Base-by-base conservation (phyloP, 2,888 invertebrate genomes). In the Scotopteryx bipunctaria region DNA sequence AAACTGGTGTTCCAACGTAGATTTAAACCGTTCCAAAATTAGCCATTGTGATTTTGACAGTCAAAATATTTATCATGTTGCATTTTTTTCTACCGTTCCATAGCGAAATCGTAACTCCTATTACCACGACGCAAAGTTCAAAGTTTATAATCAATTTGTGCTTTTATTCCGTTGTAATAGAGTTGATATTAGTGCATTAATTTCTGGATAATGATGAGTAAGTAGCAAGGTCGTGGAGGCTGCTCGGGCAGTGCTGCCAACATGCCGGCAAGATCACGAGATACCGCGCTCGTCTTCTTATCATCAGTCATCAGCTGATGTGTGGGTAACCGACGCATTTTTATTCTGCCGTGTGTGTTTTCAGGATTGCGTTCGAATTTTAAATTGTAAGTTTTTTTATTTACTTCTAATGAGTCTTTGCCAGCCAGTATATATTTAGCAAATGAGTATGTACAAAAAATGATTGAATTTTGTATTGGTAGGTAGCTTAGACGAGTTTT, bases 211-310 rank as follows among this genome's bases (percentile, higher is more conserved):
- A 52, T 64, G 71, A 75, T 73, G 74, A 71, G 71, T 55, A 57
- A 5, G 35, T 15, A 27, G 57, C 67, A 69, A 73, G 76, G 76
- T 56, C 75, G 66, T 57, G 73, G 83, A 86, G 86, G 86, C 86
- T 88, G 86, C 76, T 75, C 76, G 57, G 83, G 79, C 87, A 83
- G 66, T 78, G 75, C 76, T 86, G 65, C 88, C 89, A 90, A 87
- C 88, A 63, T 69, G 35, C 66, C 79, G 68, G 63, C 63, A 61
- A 63, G 71, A 85, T 88, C 89, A 89, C 89, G 89, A 88, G 89
- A 86, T 86, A 51, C 38, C 37, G 2, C 85, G 19, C 78, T 74
- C 83, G 76, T 83, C 84, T 82, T 81, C 78, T 86, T 88, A 32
- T 33, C 42, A 42, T 15, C 32, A 42, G 86, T 88, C 84, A 85